Conservation (phyloP, 2,888 invertebrate species). For the Phytoseiulus persimilis region DNA sequence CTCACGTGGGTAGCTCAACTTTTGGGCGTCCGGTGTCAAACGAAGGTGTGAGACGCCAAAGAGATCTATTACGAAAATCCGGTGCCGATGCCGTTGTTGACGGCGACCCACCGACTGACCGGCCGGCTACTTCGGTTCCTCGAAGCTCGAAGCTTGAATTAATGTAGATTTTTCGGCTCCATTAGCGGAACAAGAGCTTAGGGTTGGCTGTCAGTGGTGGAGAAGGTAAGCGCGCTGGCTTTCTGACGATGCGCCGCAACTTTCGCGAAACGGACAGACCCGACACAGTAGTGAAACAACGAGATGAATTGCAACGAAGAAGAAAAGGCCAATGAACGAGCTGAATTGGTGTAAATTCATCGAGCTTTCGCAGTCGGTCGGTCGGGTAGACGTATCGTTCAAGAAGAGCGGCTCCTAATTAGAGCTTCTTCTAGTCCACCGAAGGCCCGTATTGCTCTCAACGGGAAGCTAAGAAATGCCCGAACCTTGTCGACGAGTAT, state of each 20-base stretch:
- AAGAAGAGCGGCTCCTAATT: background rate
- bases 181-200: background rate
- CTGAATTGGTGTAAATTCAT: background rate
- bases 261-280: background rate
- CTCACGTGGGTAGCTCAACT: background rate
- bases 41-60: slow-evolving; percentile 5
- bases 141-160: background rate
- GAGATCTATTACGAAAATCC: background rate
- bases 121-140: background rate
- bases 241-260: background rate
- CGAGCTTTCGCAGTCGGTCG: background rate
- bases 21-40: slow-evolving; percentile 5
- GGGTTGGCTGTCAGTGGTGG: background rate
- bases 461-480: background rate
- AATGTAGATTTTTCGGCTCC: background rate
- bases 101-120: background rate
- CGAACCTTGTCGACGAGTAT: background rate
- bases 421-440: background rate
- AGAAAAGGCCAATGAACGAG: background rate
- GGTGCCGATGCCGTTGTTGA: background rate
- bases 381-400: background rate
- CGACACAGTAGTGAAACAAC: background rate
- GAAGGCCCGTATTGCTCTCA: background rate
- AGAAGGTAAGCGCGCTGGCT: background rate
- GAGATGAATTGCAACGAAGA: background rate